Evolutionary conservation across 2,888 invertebrate genomes (phyloP), one percentile per base, ranked within the genome.

Genomic region (Coelopa pilipes): DNA sequence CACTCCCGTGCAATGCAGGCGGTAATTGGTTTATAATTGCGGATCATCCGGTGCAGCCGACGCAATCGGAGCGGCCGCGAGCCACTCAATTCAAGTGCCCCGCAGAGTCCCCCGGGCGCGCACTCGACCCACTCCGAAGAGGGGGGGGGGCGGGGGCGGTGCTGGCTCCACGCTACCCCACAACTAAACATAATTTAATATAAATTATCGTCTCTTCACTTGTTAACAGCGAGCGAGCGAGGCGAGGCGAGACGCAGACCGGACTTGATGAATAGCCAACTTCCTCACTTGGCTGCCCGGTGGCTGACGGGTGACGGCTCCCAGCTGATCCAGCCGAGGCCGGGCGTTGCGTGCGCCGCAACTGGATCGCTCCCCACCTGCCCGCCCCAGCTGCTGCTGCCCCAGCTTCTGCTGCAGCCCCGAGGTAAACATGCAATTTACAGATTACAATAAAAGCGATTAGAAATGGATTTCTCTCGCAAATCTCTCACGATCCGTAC

Each of bases 341-440:
- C 65, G 46, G 17, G 19, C 10, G 46, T 65, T 65, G 65, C 65
- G 46, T 65, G 65, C 19, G 47, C 10, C 24, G 13, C 65, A 65
- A 47, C 65, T 65, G 47, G 11, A 47, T 46, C 17, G n/a, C 17
- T 19, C 19, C 46, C 2, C 7, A 4, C 7, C 34, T 34, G 4
- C 34, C 34, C 34, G 2, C 34, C 34, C 34, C 34, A 17, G 46
- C 60, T 2, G 21, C 12, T 11, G 10, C 12, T 10, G n/a, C 17
- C 3, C 19, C 10, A 17, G 45, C 46, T 63, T 63, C 45, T 63
- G 2, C 12, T 11, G 12, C 9, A 24, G 7, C 49, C 19, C 47
- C 70, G 47, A 21, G 34, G 55, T 53, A 71, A 63, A 50, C 70
- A 71, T 71, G 70, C 70, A 71, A 71, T 53, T 62, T 71, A n/a